Base-by-base conservation (phyloP, 2,797 vertebrate species). In the Lepilemur septentrionalis region DNA sequence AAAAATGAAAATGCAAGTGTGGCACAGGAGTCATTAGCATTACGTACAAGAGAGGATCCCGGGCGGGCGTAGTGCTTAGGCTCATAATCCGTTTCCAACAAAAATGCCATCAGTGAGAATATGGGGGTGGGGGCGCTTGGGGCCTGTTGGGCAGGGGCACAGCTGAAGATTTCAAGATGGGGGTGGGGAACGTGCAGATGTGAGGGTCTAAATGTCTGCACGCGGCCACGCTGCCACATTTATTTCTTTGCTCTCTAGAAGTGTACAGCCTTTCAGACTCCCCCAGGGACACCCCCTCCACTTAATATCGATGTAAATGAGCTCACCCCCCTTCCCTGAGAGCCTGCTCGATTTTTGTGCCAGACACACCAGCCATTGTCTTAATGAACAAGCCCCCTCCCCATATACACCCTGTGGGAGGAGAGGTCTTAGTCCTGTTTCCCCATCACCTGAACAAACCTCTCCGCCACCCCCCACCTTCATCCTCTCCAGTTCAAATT, bases 231-330 rank as follows among this genome's bases (percentile, higher is more conserved):
- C 97, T 88, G 97, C 88, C 92, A 94, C 95, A 18, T 89, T 96
- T 72, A n/a, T 93, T 65, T 91, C 97, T 88, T 95, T 84, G 81
- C 57, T 85, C 97, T 98, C 97, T 94, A 93, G 86, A 97, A 84
- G 7, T 96, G 96, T n/a, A 89, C 85, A 91, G 97, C 96, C 55
- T 97, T 98, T 97, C 95, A 92, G 98, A 98, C 98, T 98, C 98
- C 98, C 96, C 96, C 83, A 14, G 97, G 98, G 98, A 97, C 93
- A 97, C 97, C 97, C 92, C 92, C 91, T 91, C 89, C 81, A 57
- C 97, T 97, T 98, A 96, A 98, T 98, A 98, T 95, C 97, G 95
- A 97, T 46, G 98, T 97, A 98, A 98, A 98, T 91, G 97, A 98
- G 97, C 94, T 83, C 82, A 92, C 94, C 48, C 93, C 43, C 73